phyloP scores from a whole-genome alignment of 2,888 invertebrate species.

The Aphodius sticticus region DNA sequence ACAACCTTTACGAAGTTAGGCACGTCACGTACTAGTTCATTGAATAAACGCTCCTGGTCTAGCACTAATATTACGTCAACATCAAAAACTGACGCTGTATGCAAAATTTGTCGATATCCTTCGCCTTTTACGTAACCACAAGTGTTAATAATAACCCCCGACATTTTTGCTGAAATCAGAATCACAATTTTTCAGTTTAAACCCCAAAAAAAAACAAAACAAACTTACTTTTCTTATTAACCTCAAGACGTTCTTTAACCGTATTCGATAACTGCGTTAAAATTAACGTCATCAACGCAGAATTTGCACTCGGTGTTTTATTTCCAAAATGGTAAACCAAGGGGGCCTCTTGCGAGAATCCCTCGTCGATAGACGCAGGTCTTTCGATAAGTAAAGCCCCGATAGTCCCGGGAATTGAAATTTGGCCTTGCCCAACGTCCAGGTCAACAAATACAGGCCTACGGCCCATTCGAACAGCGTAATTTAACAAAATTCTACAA shows the following conservation, averaged over 20 bases:
- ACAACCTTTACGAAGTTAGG: conserved; percentile 93
- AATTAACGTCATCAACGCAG: conserved; percentile 83
- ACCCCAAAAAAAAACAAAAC: background rate
- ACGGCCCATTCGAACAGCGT: conserved; percentile 89
- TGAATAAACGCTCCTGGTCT: conserved; percentile 95
- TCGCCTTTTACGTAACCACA: conserved; percentile 96
- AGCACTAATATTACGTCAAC: conserved; percentile 94
- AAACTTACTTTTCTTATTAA: conserved; percentile 81
- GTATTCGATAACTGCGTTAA: conserved; percentile 87
- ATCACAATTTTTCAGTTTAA: background rate
- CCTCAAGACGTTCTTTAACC: conserved; percentile 82
- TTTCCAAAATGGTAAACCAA: conserved; percentile 95
- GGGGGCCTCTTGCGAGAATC: conserved; percentile 93
- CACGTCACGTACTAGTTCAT: conserved; percentile 92
- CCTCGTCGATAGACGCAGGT: conserved; percentile 91
- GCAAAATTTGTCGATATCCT: conserved; percentile 87
- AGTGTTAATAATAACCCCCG: conserved; percentile 96
- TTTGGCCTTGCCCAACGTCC: conserved; percentile 94
- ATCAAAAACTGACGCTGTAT: conserved; percentile 93
- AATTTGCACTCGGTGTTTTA: conserved; percentile 77
- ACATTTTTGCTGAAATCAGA: conserved; percentile 71
- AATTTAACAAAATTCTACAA: conserved; percentile 84
- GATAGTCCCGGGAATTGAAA: conserved; percentile 91
- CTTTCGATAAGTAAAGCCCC: conserved; percentile 91
- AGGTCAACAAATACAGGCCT: conserved; percentile 93